Base-by-base conservation (phyloP, 2,797 vertebrate species). In the Carcharodon carcharias region DNA sequence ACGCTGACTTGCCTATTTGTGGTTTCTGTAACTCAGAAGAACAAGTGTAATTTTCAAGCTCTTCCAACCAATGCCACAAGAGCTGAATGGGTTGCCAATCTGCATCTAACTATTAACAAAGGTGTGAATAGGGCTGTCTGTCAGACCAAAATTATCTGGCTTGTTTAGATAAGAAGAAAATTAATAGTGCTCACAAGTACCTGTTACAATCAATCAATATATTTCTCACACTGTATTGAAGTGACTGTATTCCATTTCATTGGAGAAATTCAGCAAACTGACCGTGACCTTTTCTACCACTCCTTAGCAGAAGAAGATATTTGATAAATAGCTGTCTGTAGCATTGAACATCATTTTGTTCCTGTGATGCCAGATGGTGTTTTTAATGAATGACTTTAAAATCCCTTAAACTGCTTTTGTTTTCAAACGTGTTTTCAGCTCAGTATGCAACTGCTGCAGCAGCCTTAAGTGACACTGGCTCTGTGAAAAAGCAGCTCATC, bases 361-460 rank as follows among this genome's bases (percentile, higher is more conserved):
- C 26, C 65, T 69, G 65, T 71, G 50, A 40, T 95, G 45, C 65
- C 93, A 95, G 93, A 56, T 95, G 93, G 93, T 54, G 45, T 73
- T 94, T 54, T 8, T 54, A 71, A 71, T 73, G 45, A 95, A 54
- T 95, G 89, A 54, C 45, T 73, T 73, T 69, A 35, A 71, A 95
- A 95, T 95, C 65, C 93, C 26, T 56, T 95, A 95, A 95, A 45
- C 45, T 73, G 93, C 67, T 69, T 95, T 67, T 94, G 93, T 95
- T 95, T 95, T 94, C 91, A 94, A 63, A 94, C 45, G 63, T 45
- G 4, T 45, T 67, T 61, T 45, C 92, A 23, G 63, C 18, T 14
- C 56, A 94, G 69, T 40, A 45, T 69, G 11, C 16, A 63, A 93
- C 61, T 63, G 91, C 58, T 93, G n/a, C 92, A 69, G 63, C 8